These are phyloP conservation scores for Drosophila testacea DNA, from an alignment of 2,888 invertebrate species.

Conservation along the genomic window DNA sequence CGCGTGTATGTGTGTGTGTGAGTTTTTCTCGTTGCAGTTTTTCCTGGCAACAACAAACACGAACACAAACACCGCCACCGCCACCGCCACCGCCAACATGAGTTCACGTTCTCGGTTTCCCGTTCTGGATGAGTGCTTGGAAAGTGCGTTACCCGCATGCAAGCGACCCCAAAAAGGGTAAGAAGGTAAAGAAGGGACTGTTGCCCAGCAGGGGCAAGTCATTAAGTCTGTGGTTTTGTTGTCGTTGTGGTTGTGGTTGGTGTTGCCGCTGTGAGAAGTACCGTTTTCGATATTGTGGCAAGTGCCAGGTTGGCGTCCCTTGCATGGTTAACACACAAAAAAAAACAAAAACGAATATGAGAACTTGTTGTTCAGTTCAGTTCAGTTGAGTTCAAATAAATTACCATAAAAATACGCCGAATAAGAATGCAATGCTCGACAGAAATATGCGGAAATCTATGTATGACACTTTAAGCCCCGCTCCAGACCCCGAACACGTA, in stretches of 20 bases:
- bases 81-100: slow-evolving; percentile 24
- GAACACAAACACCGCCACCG: slow-evolving; percentile 13
- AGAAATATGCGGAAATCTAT: slow-evolving; percentile 77
- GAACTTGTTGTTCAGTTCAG: slow-evolving; percentile 43
- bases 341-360: slow-evolving; percentile 14
- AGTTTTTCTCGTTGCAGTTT: slow-evolving; percentile 29
- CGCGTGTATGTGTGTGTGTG: slow-evolving; percentile 5
- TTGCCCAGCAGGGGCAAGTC: slow-evolving; percentile 48
- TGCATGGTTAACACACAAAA: slow-evolving; percentile 5
- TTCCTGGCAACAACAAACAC: slow-evolving; percentile 26
- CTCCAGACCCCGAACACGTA: slow-evolving; percentile 35
- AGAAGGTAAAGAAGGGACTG: slow-evolving; percentile 25
- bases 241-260: slow-evolving; percentile 40
- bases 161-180: slow-evolving; percentile 41
- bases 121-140: slow-evolving; percentile 74
- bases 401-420: slow-evolving; percentile 74
- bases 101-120: slow-evolving; percentile 27
- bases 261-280: slow-evolving; percentile 45
- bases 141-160: slow-evolving; percentile 67
- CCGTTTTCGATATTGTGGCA: slow-evolving; percentile 65
- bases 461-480: slow-evolving; percentile 59
- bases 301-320: slow-evolving; percentile 44
- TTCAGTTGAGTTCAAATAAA: slow-evolving; percentile 65
- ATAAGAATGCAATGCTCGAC: slow-evolving; percentile 61
- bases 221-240: slow-evolving; percentile 62